Conservation (phyloP, 2,797 vertebrate species). For the Selene dorsalis region DNA sequence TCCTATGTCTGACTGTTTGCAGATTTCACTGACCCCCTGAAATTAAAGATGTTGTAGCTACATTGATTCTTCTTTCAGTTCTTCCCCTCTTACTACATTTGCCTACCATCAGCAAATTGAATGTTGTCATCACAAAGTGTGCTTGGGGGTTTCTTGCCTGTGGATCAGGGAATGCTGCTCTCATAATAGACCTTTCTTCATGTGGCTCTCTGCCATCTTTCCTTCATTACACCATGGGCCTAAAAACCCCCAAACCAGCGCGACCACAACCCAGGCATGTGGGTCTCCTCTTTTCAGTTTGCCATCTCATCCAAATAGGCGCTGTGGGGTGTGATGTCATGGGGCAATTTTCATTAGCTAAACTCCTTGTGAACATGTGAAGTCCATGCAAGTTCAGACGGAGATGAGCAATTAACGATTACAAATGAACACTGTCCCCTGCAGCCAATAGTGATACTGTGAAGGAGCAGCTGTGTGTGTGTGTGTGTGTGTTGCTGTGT, state of each 20-base stretch:
- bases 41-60: background rate
- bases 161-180: slow-evolving; percentile 70
- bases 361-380: slow-evolving; percentile 55
- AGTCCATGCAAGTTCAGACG: slow-evolving; percentile 48
- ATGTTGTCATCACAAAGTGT: slow-evolving; percentile 52
- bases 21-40: slow-evolving; percentile 1
- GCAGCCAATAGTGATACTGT: slow-evolving; percentile 33
- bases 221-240: slow-evolving; percentile 72
- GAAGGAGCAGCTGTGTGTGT: slow-evolving; percentile 43
- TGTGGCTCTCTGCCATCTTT: slow-evolving; percentile 74
- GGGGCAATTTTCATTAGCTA: slow-evolving; percentile 60
- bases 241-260: slow-evolving; percentile 62
- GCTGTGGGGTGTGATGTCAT: slow-evolving; percentile 69
- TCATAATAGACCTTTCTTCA: slow-evolving; percentile 63
- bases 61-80: slow-evolving; percentile 14
- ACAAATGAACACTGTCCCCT: slow-evolving; percentile 48
- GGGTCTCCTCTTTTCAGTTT: slow-evolving; percentile 58
- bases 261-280: slow-evolving; percentile 70
- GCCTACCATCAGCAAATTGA: slow-evolving; percentile 26
- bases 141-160: slow-evolving; percentile 36
- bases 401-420: slow-evolving; percentile 60
- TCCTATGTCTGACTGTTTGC: slow-evolving; percentile 13
- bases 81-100: slow-evolving; percentile 23
- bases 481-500: slow-evolving; percentile 18
- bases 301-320: slow-evolving; percentile 63